These are phyloP conservation scores for Drosophila prosaltans DNA, from an alignment of 1,140 invertebrate species.

Conservation along the genomic window DNA sequence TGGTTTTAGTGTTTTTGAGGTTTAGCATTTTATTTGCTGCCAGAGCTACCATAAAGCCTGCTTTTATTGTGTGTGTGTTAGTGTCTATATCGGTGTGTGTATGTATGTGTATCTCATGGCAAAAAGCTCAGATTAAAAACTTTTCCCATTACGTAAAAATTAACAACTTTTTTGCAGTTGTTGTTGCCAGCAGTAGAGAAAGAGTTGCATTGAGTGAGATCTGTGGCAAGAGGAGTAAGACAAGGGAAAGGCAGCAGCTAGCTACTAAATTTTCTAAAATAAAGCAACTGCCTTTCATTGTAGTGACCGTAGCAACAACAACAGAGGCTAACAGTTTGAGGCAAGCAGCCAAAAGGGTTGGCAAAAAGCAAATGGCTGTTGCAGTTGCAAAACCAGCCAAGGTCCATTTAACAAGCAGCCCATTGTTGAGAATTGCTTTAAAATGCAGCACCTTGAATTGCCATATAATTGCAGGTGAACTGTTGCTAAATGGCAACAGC, in stretches of 20 bases:
- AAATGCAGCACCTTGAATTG: conserved; percentile 24
- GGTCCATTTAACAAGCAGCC: conserved; percentile 55
- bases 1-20: conserved; percentile 52
- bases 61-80: conserved; percentile 50
- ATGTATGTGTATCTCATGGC: conserved; percentile 34
- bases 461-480: conserved; percentile 8
- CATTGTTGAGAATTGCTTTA: conserved; percentile 37
- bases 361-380: not conserved
- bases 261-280: conserved; percentile 68
- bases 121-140: conserved; percentile 69
- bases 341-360: no score
- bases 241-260: conserved; percentile 49
- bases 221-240: conserved; percentile 5
- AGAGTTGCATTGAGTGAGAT: conserved; percentile 23
- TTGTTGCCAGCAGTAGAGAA: conserved; percentile 22
- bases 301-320: conserved; percentile 21
- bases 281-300: conserved; percentile 40
- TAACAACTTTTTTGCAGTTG: conserved; percentile 64
- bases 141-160: conserved; percentile 79
- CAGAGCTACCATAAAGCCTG: conserved; percentile 66
- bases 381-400: conserved; percentile 19
- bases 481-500: not conserved
- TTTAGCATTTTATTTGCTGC: conserved; percentile 45
- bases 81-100: not conserved
- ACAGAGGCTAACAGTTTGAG: not conserved